These are phyloP conservation scores for Macrosoma leucophasiata DNA, from an alignment of 2,888 invertebrate genomes.

Conservation along the genomic window DNA sequence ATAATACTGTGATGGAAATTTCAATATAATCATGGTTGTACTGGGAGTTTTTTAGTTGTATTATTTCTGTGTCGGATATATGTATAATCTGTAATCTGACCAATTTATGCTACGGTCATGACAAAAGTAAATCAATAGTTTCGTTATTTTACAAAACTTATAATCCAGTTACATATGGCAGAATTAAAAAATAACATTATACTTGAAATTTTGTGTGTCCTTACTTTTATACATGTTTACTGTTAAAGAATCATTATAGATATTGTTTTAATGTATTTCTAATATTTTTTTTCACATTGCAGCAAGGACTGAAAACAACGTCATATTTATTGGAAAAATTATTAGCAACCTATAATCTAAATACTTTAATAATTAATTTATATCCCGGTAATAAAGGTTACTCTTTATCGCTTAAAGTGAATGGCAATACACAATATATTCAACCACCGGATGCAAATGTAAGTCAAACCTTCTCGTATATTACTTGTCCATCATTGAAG, in stretches of 20 bases:
- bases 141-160: no score
- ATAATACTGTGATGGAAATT: no score
- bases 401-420: constrained; percentile 80
- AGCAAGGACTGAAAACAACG: constrained; percentile 77
- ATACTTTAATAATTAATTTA: constrained; percentile 92
- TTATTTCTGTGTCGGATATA: no score
- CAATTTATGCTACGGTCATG: no score
- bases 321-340: constrained; percentile 89
- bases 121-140: no score
- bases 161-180: no score
- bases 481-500: constrained; percentile 2
- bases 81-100: no score
- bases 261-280: constrained; percentile 7
- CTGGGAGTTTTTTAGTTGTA: no score
- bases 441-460: constrained; percentile 64
- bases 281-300: constrained; percentile 34
- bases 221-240: background rate
- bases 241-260: background rate
- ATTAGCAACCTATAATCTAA: constrained; percentile 88
- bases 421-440: constrained; percentile 69
- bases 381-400: constrained; percentile 96
- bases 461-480: constrained; percentile 1
- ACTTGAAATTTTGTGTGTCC: no score
- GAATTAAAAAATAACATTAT: no score
- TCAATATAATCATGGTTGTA: no score